Percentiles rank a stretch among this genome's conserved stretches.
Conservation (phyloP, 64 coral and sea anemone genomes). For the Montipora sp. region DNA sequence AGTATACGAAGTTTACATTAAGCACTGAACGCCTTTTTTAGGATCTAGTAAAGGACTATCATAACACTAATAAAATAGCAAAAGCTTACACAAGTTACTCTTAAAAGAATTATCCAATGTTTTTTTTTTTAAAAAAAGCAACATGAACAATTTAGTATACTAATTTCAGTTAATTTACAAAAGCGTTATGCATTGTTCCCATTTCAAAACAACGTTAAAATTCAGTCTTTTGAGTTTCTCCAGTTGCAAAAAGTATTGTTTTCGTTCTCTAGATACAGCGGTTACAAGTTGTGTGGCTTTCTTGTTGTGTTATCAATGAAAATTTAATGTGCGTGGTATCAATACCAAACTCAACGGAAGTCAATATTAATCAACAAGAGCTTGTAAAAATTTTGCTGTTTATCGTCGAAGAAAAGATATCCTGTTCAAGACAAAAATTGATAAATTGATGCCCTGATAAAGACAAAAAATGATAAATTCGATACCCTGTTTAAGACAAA, state of each 20-base stretch:
- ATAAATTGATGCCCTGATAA: too few species aligned
- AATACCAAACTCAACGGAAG: neutral
- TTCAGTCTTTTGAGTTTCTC: slow-evolving; percentile 1
- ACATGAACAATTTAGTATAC: slow-evolving; percentile 1
- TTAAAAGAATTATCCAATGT: slow-evolving; percentile 2
- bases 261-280: slow-evolving; percentile 6
- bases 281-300: slow-evolving; percentile 12
- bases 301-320: neutral
- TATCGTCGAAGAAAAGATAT: too few species aligned
- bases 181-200: slow-evolving; percentile 2
- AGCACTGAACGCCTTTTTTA: neutral
- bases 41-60: neutral
- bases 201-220: slow-evolving; percentile 2
- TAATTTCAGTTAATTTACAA: neutral
- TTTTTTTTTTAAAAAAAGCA: neutral
- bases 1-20: neutral
- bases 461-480: too few species aligned
- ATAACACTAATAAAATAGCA: neutral
- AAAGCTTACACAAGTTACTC: slow-evolving; percentile 3
- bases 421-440: too few species aligned
- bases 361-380: too few species aligned
- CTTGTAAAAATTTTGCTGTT: too few species aligned
- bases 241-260: slow-evolving; percentile 5
- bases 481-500: too few species aligned
- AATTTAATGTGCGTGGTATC: neutral